Evolutionary conservation across 2,888 invertebrate genomes (phyloP).

Genomic region (Ethmia dodecea): DNA sequence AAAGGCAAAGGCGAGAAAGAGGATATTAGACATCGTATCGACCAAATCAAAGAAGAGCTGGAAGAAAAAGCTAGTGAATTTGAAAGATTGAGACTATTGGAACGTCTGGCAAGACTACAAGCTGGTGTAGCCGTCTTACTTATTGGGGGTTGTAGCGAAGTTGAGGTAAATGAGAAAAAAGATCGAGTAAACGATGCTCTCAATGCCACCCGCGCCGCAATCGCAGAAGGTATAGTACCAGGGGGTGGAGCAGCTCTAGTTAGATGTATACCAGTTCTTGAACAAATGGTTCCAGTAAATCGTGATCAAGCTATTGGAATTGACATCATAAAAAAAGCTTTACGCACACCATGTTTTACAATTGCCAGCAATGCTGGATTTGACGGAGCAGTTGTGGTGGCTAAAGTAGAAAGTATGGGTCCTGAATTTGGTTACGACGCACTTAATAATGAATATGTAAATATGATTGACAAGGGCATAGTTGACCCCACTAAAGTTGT

Average conservation of each 20-base stretch:
- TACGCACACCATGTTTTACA: constrained; percentile 91
- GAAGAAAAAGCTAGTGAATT: constrained; percentile 89
- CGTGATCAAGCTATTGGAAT: constrained; percentile 87
- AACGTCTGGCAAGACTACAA: constrained; percentile 91
- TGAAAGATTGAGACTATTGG: constrained; percentile 93
- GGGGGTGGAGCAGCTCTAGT: constrained; percentile 95
- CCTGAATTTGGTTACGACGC: constrained; percentile 92
- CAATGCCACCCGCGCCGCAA: constrained; percentile 95
- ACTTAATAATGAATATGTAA: constrained; percentile 89
- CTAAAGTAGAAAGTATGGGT: constrained; percentile 88
- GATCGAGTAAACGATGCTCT: constrained; percentile 96
- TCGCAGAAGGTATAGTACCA: constrained; percentile 97
- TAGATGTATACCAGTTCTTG: constrained; percentile 85
- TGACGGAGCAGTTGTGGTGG: constrained; percentile 92
- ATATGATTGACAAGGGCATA: constrained; percentile 94
- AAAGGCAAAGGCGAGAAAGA: constrained; percentile 85
- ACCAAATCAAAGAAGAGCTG: constrained; percentile 90
- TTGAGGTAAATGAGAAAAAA: constrained; percentile 97
- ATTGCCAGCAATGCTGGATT: constrained; percentile 95
- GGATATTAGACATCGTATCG: constrained; percentile 86
- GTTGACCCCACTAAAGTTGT: constrained; percentile 94
- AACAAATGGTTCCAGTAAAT: constrained; percentile 80
- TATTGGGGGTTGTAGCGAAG: constrained; percentile 91
- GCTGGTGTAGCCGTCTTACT: constrained; percentile 86
- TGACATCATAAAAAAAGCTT: constrained; percentile 88